Evolutionary conservation across 2,888 invertebrate genomes (phyloP).

Genomic region (Drosophila subquinaria): DNA sequence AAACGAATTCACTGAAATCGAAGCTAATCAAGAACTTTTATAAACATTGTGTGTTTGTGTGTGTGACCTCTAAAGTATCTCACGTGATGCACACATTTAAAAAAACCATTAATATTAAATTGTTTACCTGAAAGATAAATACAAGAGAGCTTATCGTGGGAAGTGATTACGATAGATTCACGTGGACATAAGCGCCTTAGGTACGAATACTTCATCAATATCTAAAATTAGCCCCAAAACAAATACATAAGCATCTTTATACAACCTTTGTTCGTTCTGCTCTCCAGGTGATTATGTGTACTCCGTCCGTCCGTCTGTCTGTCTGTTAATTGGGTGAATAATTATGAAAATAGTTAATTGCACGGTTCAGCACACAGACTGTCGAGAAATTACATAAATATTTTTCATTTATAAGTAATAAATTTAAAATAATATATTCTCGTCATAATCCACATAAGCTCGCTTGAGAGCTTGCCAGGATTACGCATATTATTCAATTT

Average conservation of each 20-base stretch:
- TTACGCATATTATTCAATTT: constrained; percentile 20
- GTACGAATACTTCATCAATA: constrained; percentile 5
- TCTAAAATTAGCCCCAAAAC: constrained; percentile 17
- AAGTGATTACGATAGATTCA: constrained; percentile 5
- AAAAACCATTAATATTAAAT: constrained; percentile 23
- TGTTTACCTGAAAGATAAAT: constrained; percentile 5
- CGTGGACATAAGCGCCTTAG: constrained; percentile 26
- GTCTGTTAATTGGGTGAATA: neutral
- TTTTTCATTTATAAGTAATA: constrained; percentile 7
- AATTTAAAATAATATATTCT: constrained; percentile 19
- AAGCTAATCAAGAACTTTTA: constrained; percentile 48
- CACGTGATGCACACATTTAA: constrained; percentile 1
- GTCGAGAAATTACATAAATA: neutral
- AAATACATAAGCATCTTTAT: constrained; percentile 6
- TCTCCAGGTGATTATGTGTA: constrained; percentile 20
- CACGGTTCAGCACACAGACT: constrained; percentile 60
- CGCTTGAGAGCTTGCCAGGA: constrained; percentile 11
- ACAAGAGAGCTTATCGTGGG: neutral
- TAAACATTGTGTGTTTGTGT: constrained; percentile 1
- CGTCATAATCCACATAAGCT: constrained; percentile 4
- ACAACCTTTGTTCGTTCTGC: neutral
- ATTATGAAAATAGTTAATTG: constrained; percentile 46
- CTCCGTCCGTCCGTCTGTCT: neutral
- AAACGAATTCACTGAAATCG: constrained; percentile 23
- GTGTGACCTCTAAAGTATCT: constrained; percentile 1